A percentile compares a stretch with the other conserved stretches of the same genome.
Conservation (phyloP, 2,113 vertebrate genomes). For the Thunnus maccoyii region DNA sequence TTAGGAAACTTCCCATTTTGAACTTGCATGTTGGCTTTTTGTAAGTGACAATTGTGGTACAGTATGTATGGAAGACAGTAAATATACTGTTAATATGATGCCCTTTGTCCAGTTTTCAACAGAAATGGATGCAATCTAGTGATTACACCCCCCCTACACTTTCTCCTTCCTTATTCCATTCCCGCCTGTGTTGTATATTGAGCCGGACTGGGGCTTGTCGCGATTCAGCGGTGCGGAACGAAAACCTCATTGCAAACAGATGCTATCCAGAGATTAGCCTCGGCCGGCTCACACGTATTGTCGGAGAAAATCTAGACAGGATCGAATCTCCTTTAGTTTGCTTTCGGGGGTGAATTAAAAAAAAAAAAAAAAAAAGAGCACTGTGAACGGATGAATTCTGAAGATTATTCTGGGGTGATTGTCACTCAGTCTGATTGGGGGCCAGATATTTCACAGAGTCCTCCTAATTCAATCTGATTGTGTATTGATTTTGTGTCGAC, state of each 20-base stretch:
- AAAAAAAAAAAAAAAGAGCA: not conserved
- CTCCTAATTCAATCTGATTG: conserved; percentile 57
- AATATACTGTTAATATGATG: conserved; percentile 31
- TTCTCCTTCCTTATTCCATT: conserved; percentile 39
- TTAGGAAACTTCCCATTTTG: no score
- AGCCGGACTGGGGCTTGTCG: conserved; percentile 23
- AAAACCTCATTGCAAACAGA: conserved; percentile 62
- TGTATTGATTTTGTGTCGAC: conserved; percentile 54
- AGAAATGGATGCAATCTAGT: conserved; percentile 38
- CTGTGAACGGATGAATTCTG: not conserved
- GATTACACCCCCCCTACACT: conserved; percentile 6
- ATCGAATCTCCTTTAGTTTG: conserved; percentile 7
- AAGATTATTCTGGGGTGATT: conserved; percentile 31
- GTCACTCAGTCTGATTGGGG: conserved; percentile 23
- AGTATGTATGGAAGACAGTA: not conserved
- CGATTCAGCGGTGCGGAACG: conserved; percentile 43
- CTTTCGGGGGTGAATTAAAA: not conserved
- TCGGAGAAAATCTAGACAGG: not conserved
- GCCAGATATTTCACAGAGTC: conserved; percentile 37
- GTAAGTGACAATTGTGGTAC: not conserved
- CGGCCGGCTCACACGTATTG: not conserved
- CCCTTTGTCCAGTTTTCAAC: conserved; percentile 21
- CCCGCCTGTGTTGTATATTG: not conserved
- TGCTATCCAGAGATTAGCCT: conserved; percentile 59
- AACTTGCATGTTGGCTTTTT: not conserved